Percentiles rank a stretch among this genome's conserved stretches.
phyloP scores from a whole-genome alignment of 2,888 invertebrate species.

The Lysandra coridon region DNA sequence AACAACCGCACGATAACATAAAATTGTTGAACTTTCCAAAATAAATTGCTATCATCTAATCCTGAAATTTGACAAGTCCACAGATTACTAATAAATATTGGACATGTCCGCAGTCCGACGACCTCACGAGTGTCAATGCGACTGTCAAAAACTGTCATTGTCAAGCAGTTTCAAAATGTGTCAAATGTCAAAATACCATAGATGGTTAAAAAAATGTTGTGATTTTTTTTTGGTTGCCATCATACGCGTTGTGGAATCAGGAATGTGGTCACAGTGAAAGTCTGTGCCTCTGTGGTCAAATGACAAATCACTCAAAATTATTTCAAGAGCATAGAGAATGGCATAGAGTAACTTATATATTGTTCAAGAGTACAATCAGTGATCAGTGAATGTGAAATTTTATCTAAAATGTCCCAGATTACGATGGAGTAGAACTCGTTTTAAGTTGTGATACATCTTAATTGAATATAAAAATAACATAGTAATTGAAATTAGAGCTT shows the following conservation, averaged over 20 bases:
- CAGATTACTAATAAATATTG: too few relatives aligned
- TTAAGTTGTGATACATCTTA: background rate
- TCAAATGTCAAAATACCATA: background rate
- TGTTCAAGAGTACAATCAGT: too few relatives aligned
- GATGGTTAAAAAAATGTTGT: too few relatives aligned
- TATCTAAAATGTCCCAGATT: background rate
- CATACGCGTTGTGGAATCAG: too few relatives aligned
- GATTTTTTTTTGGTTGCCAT: too few relatives aligned
- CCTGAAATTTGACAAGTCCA: constrained; percentile 1
- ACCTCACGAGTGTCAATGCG: background rate
- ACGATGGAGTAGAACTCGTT: background rate
- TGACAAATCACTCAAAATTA: background rate
- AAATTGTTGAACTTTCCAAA: constrained; percentile 7
- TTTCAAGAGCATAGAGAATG: background rate
- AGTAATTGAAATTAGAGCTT: background rate
- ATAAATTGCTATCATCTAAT: constrained; percentile 13
- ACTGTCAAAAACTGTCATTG: constrained; percentile 1
- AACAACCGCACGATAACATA: background rate
- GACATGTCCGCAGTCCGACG: background rate
- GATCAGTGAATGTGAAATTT: background rate
- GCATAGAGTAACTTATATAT: too few relatives aligned
- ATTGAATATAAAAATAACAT: background rate
- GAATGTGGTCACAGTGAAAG: too few relatives aligned
- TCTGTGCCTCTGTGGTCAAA: too few relatives aligned
- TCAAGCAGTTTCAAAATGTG: background rate